Conservation (phyloP, 2,888 invertebrate species). For the Gastracanthus pulcherrimus region DNA sequence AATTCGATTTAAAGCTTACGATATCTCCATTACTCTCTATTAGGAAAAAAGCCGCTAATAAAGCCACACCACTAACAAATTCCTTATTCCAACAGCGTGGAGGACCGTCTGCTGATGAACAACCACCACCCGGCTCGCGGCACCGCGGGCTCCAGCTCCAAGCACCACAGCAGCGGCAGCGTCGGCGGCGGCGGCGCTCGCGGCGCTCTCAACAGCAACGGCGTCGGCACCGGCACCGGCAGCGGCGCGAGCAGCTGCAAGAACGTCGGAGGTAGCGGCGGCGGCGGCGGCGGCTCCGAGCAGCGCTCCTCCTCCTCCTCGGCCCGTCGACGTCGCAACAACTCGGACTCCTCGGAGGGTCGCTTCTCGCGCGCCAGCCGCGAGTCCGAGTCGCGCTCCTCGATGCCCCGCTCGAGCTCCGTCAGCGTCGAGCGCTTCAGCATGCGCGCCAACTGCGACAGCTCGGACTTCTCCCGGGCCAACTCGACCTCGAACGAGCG, state of each 20-base stretch:
- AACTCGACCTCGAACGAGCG: slow-evolving; percentile 75
- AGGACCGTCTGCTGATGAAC: slow-evolving; percentile 71
- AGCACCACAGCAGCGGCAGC: neutral
- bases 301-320: slow-evolving; percentile 32
- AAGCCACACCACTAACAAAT: no score
- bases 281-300: neutral
- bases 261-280: slow-evolving; percentile 46
- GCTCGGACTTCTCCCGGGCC: slow-evolving; percentile 74
- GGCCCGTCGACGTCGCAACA: slow-evolving; percentile 65
- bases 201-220: slow-evolving; percentile 6
- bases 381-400: slow-evolving; percentile 72
- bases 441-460: slow-evolving; percentile 75
- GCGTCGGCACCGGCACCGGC: slow-evolving; percentile 31
- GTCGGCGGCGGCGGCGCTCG: slow-evolving; percentile 18
- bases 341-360: slow-evolving; percentile 72
- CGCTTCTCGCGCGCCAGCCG: slow-evolving; percentile 73
- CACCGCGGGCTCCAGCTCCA: neutral
- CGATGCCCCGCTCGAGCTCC: slow-evolving; percentile 74
- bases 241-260: neutral
- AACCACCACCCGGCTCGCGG: slow-evolving; percentile 44
- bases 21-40: no score
- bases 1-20: no score
- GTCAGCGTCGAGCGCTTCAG: slow-evolving; percentile 75
- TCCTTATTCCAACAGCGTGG: slow-evolving; percentile 65
- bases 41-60: no score